Percentiles rank a stretch among this genome's conserved stretches.
These are phyloP conservation scores for Leptinotarsa haldemani DNA, from an alignment of 2,888 invertebrate species.

Conservation along the genomic window DNA sequence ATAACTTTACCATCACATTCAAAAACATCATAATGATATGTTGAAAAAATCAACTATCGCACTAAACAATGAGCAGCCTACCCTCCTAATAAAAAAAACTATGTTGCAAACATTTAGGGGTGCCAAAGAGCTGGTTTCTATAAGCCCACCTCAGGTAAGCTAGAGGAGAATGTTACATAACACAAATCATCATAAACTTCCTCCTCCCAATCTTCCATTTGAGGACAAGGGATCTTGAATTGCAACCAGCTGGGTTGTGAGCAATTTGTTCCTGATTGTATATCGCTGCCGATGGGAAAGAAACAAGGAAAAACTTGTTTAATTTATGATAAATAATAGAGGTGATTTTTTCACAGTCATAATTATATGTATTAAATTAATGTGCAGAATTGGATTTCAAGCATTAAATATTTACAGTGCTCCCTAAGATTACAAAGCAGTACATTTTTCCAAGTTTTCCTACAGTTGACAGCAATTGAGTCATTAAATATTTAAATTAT, in stretches of 20 bases:
- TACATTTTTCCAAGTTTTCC: too few species aligned
- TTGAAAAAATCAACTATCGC: too few species aligned
- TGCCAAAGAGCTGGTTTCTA: constrained; percentile 22
- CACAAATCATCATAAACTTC: constrained; percentile 90
- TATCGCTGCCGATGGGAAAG: constrained; percentile 36
- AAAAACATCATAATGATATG: too few species aligned
- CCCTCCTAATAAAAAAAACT: constrained; percentile 3
- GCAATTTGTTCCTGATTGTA: constrained; percentile 44
- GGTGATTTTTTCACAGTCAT: background rate
- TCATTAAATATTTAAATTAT: too few species aligned
- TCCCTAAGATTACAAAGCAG: too few species aligned
- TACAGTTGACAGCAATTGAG: too few species aligned
- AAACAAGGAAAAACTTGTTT: constrained; percentile 19
- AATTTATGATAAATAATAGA: constrained; percentile 9
- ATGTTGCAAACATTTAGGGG: constrained; percentile 6
- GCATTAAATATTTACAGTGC: too few species aligned
- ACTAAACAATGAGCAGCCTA: too few species aligned
- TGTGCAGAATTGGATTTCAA: too few species aligned
- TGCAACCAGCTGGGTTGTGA: constrained; percentile 73
- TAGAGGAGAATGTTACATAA: constrained; percentile 83
- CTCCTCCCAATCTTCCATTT: constrained; percentile 77
- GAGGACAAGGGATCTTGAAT: constrained; percentile 74
- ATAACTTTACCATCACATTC: constrained; percentile 14
- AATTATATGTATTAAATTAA: background rate
- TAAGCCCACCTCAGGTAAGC: constrained; percentile 73